phyloP scores from a whole-genome alignment of 2,113 vertebrate genomes.

The Syrrhaptes paradoxus region DNA sequence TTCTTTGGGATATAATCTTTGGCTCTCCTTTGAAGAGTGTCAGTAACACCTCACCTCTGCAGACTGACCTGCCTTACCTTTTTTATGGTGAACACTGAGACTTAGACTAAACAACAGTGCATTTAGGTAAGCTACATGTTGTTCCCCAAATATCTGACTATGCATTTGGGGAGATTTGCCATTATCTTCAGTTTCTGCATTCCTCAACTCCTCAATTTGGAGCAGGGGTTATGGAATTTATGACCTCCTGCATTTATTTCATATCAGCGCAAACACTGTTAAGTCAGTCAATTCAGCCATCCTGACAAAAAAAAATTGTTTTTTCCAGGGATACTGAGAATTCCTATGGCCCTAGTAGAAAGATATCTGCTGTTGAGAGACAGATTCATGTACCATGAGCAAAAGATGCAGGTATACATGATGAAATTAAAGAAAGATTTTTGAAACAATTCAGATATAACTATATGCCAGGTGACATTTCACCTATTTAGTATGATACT shows the following conservation, averaged over 20 bases:
- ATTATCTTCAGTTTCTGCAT: not conserved
- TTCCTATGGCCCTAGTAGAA: not conserved
- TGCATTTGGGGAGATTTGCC: not conserved
- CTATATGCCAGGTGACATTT: not conserved
- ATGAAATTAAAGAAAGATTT: not conserved
- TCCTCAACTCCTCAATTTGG: not conserved
- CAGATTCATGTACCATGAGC: not conserved
- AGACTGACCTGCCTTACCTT: not conserved
- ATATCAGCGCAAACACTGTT: not conserved
- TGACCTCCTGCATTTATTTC: not conserved
- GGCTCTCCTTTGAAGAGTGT: not conserved
- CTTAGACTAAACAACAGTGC: not conserved
- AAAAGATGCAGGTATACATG: not conserved
- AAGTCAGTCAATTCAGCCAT: not conserved
- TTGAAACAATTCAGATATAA: not conserved
- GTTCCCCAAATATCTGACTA: not conserved
- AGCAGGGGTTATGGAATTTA: not conserved
- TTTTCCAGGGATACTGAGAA: not conserved
- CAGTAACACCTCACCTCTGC: not conserved
- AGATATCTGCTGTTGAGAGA: not conserved
- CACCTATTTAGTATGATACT: not conserved
- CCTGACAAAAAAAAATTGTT: not conserved
- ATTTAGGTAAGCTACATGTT: not conserved
- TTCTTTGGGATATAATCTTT: not conserved
- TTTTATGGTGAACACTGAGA: not conserved